Evolutionary conservation across 2,797 vertebrate species (phyloP).

Genomic region (Epinephelus malabaricus): DNA sequence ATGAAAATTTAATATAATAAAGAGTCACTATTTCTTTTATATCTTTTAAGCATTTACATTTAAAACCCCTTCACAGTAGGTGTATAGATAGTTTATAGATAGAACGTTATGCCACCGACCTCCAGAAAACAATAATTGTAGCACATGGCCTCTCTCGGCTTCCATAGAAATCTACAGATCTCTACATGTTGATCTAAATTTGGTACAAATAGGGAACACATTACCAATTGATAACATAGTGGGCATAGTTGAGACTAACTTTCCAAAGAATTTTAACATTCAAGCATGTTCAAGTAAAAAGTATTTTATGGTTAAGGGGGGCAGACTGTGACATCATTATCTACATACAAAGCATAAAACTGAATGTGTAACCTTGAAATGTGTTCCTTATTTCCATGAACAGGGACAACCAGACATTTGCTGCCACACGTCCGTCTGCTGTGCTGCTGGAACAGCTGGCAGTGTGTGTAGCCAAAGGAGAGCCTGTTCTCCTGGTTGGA

Average conservation of each 20-base stretch:
- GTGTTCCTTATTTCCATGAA: not conserved
- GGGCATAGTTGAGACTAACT: too few relatives aligned
- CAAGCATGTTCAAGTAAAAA: not conserved
- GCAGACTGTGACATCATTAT: not conserved
- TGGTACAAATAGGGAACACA: too few relatives aligned
- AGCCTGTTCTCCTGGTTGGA: slow-evolving; percentile 94
- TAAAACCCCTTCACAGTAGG: too few relatives aligned
- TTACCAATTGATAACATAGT: not conserved
- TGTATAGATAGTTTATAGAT: too few relatives aligned
- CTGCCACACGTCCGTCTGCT: slow-evolving; percentile 91
- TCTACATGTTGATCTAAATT: too few relatives aligned
- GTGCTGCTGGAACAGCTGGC: slow-evolving; percentile 95
- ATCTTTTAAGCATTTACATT: too few relatives aligned
- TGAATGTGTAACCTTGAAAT: not conserved
- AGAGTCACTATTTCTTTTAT: too few relatives aligned
- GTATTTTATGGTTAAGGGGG: not conserved
- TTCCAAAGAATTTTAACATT: not conserved
- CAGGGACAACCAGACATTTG: slow-evolving; percentile 91
- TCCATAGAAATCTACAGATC: not conserved
- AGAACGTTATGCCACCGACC: too few relatives aligned
- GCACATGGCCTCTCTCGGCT: not conserved
- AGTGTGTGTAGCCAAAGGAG: slow-evolving; percentile 91
- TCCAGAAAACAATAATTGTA: not conserved
- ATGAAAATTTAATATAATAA: too few relatives aligned
- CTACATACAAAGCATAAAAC: not conserved